Evolutionary conservation across 2,113 vertebrate genomes (phyloP).

Genomic region (Carettochelys insculpta): DNA sequence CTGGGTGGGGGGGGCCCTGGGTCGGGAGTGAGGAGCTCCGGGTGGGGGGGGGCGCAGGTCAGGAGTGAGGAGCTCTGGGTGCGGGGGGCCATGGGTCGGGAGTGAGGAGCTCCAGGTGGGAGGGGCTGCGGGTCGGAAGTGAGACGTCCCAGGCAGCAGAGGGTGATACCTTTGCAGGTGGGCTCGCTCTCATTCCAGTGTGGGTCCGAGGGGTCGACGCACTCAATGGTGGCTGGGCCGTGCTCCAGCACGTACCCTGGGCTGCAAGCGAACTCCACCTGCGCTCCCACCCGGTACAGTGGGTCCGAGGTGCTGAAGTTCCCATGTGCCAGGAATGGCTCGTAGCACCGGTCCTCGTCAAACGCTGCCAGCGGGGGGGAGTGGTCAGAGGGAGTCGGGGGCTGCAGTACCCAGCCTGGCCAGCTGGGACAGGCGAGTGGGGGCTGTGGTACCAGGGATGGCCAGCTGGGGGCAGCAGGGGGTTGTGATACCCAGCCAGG

Average conservation of each 20-base stretch:
- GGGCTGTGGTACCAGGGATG: no score
- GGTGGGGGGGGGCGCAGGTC: no score
- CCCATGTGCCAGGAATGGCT: slow-evolving; percentile 90
- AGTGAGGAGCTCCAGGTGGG: no score
- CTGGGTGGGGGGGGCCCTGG: no score
- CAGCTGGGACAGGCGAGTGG: no score
- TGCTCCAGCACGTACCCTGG: slow-evolving; percentile 92
- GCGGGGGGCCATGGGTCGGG: background rate
- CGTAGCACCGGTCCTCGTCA: slow-evolving; percentile 90
- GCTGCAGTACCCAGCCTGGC: no score
- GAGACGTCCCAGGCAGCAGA: background rate
- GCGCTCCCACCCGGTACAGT: slow-evolving; percentile 84
- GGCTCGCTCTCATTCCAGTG: slow-evolving; percentile 94
- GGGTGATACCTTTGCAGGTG: slow-evolving; percentile 84
- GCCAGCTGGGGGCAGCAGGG: background rate
- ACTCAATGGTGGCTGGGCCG: slow-evolving; percentile 87
- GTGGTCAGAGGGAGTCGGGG: background rate
- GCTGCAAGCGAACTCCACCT: slow-evolving; percentile 87
- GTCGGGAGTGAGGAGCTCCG: no score
- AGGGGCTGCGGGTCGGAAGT: no score
- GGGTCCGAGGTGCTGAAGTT: slow-evolving; percentile 91
- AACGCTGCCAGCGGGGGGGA: slow-evolving; percentile 77
- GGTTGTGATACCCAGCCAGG: no score
- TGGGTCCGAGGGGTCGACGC: slow-evolving; percentile 87
- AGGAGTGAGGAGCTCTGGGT: no score